A percentile compares a stretch with the other conserved stretches of the same genome.
Evolutionary conservation across 2,113 vertebrate genomes (phyloP).

Genomic region (Leiothrix lutea): DNA sequence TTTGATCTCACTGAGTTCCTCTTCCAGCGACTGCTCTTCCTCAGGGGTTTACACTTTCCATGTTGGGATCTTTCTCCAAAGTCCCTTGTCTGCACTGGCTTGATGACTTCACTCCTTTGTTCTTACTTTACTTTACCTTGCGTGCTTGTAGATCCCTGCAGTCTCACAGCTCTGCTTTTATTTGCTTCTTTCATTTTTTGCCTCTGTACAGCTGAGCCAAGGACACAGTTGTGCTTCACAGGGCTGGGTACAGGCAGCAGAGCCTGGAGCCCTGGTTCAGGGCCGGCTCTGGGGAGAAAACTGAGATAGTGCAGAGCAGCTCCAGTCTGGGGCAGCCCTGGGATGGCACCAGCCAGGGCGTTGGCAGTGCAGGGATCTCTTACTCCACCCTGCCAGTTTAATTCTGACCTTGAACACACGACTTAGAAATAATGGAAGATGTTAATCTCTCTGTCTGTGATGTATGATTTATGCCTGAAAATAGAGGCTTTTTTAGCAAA

Average conservation of each 20-base stretch:
- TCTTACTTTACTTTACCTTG: neutral
- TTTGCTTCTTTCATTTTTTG: neutral
- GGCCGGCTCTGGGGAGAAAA: neutral
- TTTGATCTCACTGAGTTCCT: neutral
- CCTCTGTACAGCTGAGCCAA: neutral
- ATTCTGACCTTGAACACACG: neutral
- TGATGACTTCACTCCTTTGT: neutral
- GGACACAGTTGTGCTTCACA: neutral
- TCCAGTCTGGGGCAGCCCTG: fast-evolving
- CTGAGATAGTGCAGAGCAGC: fast-evolving
- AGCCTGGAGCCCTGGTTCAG: neutral
- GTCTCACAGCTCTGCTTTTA: neutral
- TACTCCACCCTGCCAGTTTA: fast-evolving
- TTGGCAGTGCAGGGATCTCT: neutral
- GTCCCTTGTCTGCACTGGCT: neutral
- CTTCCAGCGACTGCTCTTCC: neutral
- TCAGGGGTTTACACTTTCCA: neutral
- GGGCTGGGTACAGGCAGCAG: neutral
- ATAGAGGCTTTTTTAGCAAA: neutral
- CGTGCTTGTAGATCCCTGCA: neutral
- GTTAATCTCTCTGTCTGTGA: neutral
- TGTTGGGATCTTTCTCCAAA: neutral
- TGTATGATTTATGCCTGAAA: neutral
- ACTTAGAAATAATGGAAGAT: neutral
- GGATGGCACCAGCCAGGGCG: fast-evolving